Evolutionary conservation across 2,888 invertebrate genomes (phyloP).

Genomic region (Iphiclides podalirius): DNA sequence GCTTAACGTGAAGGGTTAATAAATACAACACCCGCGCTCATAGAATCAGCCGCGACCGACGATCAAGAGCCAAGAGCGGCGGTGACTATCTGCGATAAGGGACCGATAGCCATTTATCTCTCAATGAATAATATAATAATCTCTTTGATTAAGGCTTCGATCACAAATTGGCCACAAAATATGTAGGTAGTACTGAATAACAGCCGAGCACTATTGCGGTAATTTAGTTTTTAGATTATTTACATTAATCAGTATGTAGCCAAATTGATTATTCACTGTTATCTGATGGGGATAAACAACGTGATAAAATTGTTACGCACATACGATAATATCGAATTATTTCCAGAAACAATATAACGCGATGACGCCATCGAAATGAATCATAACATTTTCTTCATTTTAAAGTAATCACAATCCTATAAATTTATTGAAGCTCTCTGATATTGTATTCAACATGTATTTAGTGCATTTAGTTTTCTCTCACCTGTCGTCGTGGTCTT

Average conservation of each 20-base stretch:
- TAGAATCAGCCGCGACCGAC: not conserved
- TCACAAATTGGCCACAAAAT: too few relatives aligned
- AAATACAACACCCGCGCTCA: not conserved
- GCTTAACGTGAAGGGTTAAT: not conserved
- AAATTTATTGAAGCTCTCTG: too few relatives aligned
- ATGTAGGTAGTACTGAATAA: too few relatives aligned
- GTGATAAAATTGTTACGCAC: conserved; percentile 4
- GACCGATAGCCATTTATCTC: not conserved
- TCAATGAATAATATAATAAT: too few relatives aligned
- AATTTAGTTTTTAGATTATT: not conserved
- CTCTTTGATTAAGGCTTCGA: too few relatives aligned
- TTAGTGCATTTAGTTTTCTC: too few relatives aligned
- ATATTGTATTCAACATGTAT: too few relatives aligned
- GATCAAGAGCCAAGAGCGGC: not conserved
- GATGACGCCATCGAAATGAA: not conserved
- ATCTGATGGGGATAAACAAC: conserved; percentile 4
- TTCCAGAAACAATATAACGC: not conserved
- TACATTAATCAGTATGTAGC: not conserved
- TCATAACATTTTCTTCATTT: too few relatives aligned
- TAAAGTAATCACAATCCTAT: too few relatives aligned
- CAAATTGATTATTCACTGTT: not conserved
- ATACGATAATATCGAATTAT: not conserved
- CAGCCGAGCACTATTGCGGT: too few relatives aligned
- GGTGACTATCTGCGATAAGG: not conserved
- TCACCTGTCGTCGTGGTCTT: conserved; percentile 64